Evolutionary conservation across 2,797 vertebrate species (phyloP).

Genomic region (Sparidentex hasta): DNA sequence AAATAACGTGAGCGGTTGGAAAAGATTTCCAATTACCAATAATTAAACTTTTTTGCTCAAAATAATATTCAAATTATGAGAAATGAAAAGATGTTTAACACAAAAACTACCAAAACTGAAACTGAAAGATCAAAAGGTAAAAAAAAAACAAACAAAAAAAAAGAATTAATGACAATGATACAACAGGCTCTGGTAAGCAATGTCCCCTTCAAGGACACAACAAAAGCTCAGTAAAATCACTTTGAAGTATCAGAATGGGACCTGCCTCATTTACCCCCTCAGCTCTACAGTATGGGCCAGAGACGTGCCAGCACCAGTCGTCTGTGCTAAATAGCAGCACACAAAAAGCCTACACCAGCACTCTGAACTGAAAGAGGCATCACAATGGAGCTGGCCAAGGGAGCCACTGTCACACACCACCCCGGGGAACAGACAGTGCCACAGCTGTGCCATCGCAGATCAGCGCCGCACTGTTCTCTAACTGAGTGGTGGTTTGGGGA

Average conservation of each 20-base stretch:
- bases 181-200: constrained; percentile 34
- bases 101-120: constrained; percentile 29
- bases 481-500: constrained; percentile 68
- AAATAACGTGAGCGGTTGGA: constrained; percentile 5
- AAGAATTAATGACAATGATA: constrained; percentile 39
- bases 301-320: constrained; percentile 67
- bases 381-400: constrained; percentile 76
- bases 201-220: constrained; percentile 70
- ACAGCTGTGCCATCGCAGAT: constrained; percentile 74
- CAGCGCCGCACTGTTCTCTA: constrained; percentile 72
- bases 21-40: constrained; percentile 19
- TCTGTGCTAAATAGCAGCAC: constrained; percentile 74
- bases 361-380: constrained; percentile 70
- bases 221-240: constrained; percentile 62
- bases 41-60: not conserved
- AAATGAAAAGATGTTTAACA: not conserved
- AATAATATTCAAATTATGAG: not conserved
- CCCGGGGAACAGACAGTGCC: constrained; percentile 76
- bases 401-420: constrained; percentile 77
- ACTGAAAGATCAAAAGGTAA: constrained; percentile 51
- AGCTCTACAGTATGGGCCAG: constrained; percentile 56
- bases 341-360: constrained; percentile 78
- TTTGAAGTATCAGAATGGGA: constrained; percentile 76
- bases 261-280: constrained; percentile 69
- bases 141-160: constrained; percentile 26